Conservation (phyloP, 1,140 invertebrate species). For the Ylistrum balloti region DNA sequence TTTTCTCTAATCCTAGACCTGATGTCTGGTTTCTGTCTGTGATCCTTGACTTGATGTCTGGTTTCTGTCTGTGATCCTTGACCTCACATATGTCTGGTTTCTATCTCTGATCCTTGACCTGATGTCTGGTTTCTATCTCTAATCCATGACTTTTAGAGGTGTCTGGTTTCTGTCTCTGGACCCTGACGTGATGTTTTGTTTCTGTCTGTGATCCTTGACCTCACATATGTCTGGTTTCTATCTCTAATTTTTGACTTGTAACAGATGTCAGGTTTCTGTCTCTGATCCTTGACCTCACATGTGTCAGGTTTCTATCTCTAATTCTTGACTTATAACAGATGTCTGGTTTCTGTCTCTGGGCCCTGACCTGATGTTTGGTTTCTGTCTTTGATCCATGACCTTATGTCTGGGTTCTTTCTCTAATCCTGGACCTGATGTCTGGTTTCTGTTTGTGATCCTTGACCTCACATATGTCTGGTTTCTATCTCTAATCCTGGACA, state of each 20-base stretch:
- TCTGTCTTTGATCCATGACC: neutral
- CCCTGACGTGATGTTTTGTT: neutral
- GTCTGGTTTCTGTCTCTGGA: neutral
- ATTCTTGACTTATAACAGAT: neutral
- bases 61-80: neutral
- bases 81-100: neutral
- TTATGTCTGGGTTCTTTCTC: neutral
- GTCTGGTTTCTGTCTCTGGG: neutral
- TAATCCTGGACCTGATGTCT: too few relatives aligned
- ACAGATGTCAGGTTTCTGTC: neutral
- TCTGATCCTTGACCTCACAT: neutral
- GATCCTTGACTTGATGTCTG: neutral
- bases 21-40: neutral
- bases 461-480: too few relatives aligned
- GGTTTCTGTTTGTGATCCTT: too few relatives aligned
- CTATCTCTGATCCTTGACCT: neutral
- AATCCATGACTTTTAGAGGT: neutral
- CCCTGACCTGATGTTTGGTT: neutral
- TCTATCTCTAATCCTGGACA: too few relatives aligned
- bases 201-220: neutral
- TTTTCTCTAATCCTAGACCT: neutral
- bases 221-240: constrained; percentile 15
- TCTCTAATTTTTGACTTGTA: neutral
- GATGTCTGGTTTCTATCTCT: neutral
- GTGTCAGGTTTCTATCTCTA: neutral